Evolutionary conservation across 2,797 vertebrate species (phyloP).

Genomic region (Miichthys miiuy): DNA sequence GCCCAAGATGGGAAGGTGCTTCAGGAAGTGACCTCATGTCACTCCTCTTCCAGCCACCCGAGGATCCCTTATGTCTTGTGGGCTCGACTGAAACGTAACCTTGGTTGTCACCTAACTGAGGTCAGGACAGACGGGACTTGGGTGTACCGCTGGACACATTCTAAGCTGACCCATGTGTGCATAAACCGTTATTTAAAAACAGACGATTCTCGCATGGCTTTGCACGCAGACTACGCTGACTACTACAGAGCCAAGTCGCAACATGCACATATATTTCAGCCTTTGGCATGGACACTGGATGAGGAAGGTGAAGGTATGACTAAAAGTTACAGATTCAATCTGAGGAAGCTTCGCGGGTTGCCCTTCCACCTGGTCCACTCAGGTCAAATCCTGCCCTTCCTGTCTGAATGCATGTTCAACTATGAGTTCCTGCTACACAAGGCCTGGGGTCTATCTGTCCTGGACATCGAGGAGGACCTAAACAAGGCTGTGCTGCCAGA

Average conservation of each 20-base stretch:
- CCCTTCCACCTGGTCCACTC: slow-evolving; percentile 81
- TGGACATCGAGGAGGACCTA: slow-evolving; percentile 82
- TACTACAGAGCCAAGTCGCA: slow-evolving; percentile 67
- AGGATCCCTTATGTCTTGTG: slow-evolving; percentile 76
- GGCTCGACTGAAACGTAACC: slow-evolving; percentile 67
- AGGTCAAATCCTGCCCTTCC: slow-evolving; percentile 74
- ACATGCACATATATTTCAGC: slow-evolving; percentile 69
- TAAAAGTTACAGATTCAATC: slow-evolving; percentile 76
- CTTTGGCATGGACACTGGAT: slow-evolving; percentile 74
- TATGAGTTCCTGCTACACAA: slow-evolving; percentile 86
- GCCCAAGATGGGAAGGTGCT: slow-evolving; percentile 71
- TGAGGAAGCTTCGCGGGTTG: slow-evolving; percentile 80
- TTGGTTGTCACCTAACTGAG: slow-evolving; percentile 75
- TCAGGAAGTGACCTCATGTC: slow-evolving; percentile 70
- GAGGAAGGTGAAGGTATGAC: slow-evolving; percentile 35
- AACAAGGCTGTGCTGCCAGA: slow-evolving; percentile 76
- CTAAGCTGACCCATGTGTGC: slow-evolving; percentile 60
- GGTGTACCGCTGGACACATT: slow-evolving; percentile 80
- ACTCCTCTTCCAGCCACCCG: slow-evolving; percentile 26
- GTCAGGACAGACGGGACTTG: slow-evolving; percentile 80
- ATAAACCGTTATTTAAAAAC: slow-evolving; percentile 72
- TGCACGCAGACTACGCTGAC: slow-evolving; percentile 77
- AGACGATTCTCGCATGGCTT: slow-evolving; percentile 58
- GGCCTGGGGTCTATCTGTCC: slow-evolving; percentile 79
- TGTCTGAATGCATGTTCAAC: slow-evolving; percentile 83